Percentiles rank a stretch among this genome's conserved stretches.
Evolutionary conservation across 2,797 vertebrate species (phyloP).

Genomic region (Nannoperca obscura): DNA sequence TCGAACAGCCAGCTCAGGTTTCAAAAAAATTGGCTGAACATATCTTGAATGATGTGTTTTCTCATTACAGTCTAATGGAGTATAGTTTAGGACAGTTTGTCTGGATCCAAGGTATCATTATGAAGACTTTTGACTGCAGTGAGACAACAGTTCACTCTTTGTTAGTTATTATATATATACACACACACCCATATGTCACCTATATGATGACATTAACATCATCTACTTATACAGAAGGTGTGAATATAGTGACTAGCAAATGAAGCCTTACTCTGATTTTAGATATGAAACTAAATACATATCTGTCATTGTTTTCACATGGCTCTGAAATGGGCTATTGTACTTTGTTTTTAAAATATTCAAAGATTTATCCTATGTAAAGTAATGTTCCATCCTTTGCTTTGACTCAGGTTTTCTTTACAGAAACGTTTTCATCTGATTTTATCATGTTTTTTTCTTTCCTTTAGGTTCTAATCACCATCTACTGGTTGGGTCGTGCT

Average conservation of each 20-base stretch:
- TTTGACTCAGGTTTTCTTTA: background rate
- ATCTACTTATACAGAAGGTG: background rate
- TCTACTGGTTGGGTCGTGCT: conserved; percentile 97
- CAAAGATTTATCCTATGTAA: background rate
- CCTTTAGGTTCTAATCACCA: conserved; percentile 93
- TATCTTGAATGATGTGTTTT: conserved; percentile 6
- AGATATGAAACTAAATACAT: background rate
- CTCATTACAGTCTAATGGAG: conserved; percentile 2
- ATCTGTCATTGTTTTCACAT: conserved; percentile 4
- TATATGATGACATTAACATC: background rate
- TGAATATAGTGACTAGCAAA: background rate
- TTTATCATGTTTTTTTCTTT: conserved; percentile 35
- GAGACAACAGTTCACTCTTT: background rate
- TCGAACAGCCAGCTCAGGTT: background rate
- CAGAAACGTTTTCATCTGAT: background rate
- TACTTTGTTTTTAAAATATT: background rate
- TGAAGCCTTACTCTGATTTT: background rate
- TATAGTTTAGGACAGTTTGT: background rate
- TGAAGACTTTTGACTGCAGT: background rate
- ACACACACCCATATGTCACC: too few species aligned
- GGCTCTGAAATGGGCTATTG: background rate
- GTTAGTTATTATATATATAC: too few species aligned
- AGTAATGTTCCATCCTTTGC: background rate
- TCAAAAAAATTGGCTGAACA: background rate
- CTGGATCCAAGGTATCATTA: conserved; percentile 6